phyloP scores from a whole-genome alignment of 2,113 vertebrate genomes.

The Morphnarchus princeps region DNA sequence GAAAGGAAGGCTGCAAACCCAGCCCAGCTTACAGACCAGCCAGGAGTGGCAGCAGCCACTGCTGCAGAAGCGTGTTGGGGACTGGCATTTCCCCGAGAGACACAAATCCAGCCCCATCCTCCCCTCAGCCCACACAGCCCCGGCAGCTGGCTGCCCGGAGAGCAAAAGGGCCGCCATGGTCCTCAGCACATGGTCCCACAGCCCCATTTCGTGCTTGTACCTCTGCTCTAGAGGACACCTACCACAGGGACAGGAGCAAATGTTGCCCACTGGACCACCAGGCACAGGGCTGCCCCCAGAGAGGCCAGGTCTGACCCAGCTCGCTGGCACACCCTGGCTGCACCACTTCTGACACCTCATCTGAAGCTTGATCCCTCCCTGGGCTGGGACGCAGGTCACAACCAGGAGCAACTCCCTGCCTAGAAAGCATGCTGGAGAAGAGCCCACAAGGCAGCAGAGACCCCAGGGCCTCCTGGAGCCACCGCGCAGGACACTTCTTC shows the following conservation, averaged over 20 bases:
- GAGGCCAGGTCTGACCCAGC: accelerated
- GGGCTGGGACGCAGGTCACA: not conserved
- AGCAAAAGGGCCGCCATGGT: accelerated
- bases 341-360: accelerated
- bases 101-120: not conserved
- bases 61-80: accelerated
- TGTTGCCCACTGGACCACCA: accelerated
- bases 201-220: accelerated
- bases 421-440: not conserved
- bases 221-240: not conserved
- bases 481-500: not conserved
- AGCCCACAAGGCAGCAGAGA: not conserved
- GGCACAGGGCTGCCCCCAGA: not conserved
- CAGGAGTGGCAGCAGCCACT: accelerated
- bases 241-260: not conserved
- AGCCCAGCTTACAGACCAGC: not conserved
- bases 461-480: not conserved
- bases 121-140: not conserved
- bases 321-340: not conserved
- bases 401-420: not conserved
- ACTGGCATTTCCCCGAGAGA: not conserved
- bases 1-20: not conserved
- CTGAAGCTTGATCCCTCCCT: not conserved
- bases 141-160: not conserved
- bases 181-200: not conserved